Conservation (phyloP, 2,797 vertebrate genomes). For the Dallia pectoralis region DNA sequence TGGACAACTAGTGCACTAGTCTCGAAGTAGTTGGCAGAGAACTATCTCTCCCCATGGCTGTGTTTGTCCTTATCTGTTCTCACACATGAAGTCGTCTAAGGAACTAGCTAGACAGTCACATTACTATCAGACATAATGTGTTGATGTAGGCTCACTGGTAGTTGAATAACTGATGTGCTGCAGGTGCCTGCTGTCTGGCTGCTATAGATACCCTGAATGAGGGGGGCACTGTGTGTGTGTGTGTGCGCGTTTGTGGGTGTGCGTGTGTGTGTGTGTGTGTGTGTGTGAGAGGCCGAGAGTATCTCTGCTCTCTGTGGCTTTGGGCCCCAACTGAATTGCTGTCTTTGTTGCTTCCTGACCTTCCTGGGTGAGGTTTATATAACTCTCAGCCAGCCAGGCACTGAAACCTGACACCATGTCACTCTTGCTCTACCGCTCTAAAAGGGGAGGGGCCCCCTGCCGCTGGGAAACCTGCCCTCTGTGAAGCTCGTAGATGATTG, state of each 20-base stretch:
- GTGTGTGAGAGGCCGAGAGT: slow-evolving; percentile 9
- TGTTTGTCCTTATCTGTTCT: background rate
- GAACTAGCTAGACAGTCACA: background rate
- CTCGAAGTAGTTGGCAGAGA: background rate
- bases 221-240: too few relatives aligned
- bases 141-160: background rate
- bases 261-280: too few relatives aligned
- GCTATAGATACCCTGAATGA: too few relatives aligned
- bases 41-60: background rate
- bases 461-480: slow-evolving; percentile 59
- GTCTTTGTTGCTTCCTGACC: slow-evolving; percentile 62
- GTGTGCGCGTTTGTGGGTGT: too few relatives aligned
- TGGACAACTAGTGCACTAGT: background rate
- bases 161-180: slow-evolving; percentile 8
- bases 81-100: background rate
- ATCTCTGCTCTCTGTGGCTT: slow-evolving; percentile 5
- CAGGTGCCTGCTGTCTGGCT: slow-evolving; percentile 49
- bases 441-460: slow-evolving; percentile 31
- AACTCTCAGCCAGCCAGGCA: slow-evolving; percentile 56
- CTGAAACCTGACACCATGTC: slow-evolving; percentile 71
- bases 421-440: slow-evolving; percentile 36
- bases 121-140: background rate
- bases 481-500: slow-evolving; percentile 57
- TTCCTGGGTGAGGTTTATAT: slow-evolving; percentile 62
- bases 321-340: slow-evolving; percentile 40